Conservation (phyloP, 2,888 invertebrate genomes). For the Scaptomyza tumidula region DNA sequence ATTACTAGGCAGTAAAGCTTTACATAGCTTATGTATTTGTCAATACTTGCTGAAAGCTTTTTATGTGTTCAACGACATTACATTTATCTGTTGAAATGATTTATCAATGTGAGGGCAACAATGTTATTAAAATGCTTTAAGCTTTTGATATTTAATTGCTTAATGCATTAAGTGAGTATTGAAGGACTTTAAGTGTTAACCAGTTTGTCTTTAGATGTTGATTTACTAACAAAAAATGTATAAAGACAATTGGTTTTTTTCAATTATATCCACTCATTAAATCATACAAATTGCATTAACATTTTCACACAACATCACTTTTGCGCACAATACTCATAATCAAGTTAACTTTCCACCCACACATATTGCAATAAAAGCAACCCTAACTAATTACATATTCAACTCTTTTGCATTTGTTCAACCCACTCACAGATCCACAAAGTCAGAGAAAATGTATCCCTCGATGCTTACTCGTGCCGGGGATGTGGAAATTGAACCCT, state of each 20-base stretch:
- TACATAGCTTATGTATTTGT: too few relatives aligned
- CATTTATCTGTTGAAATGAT: too few relatives aligned
- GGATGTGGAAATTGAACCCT: constrained; percentile 93
- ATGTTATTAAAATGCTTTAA: background rate
- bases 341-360: background rate
- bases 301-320: background rate
- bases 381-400: constrained; percentile 12
- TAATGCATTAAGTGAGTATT: background rate
- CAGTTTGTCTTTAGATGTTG: too few relatives aligned
- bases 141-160: too few relatives aligned
- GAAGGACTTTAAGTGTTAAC: background rate
- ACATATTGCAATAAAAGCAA: too few relatives aligned
- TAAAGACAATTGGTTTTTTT: too few relatives aligned
- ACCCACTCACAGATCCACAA: constrained; percentile 90
- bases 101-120: too few relatives aligned
- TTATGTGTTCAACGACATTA: too few relatives aligned
- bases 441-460: constrained; percentile 97
- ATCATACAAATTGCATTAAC: background rate
- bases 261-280: too few relatives aligned
- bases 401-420: background rate
- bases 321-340: background rate
- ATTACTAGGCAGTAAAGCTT: constrained; percentile 1
- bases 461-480: constrained; percentile 94
- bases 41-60: too few relatives aligned
- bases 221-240: too few relatives aligned